phyloP scores from a whole-genome alignment of 2,113 vertebrate genomes.

The Casuarius casuarius region DNA sequence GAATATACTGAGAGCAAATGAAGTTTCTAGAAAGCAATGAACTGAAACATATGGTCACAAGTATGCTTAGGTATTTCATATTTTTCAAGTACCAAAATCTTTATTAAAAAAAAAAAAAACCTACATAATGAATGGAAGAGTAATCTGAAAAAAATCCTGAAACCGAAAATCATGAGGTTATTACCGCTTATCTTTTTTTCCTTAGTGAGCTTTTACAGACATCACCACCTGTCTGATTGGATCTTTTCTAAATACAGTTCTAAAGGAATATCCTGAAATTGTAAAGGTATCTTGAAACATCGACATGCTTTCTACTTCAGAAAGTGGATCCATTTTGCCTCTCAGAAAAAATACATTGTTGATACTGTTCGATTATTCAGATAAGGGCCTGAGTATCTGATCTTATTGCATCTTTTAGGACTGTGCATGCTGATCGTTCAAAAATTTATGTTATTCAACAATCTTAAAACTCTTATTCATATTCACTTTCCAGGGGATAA shows the following conservation, averaged over 20 bases:
- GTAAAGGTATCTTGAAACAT: background rate
- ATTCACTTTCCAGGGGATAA: background rate
- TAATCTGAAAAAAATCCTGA: background rate
- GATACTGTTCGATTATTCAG: background rate
- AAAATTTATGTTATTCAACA: background rate
- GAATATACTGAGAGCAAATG: background rate
- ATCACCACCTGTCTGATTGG: background rate
- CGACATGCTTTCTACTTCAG: background rate
- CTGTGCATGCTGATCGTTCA: background rate
- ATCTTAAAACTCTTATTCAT: background rate
- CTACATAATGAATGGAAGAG: background rate
- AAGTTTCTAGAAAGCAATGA: background rate
- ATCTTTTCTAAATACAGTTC: background rate
- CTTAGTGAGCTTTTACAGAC: background rate
- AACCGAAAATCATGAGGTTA: background rate
- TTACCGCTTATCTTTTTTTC: background rate
- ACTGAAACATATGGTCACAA: background rate
- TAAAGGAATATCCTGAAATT: background rate
- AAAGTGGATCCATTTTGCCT: background rate
- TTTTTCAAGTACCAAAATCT: background rate
- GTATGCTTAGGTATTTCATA: background rate
- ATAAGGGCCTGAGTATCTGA: background rate
- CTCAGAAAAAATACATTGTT: background rate
- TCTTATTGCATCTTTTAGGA: background rate
- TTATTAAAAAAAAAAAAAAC: background rate